Evolutionary conservation across 2,888 invertebrate genomes (phyloP), one percentile per base, ranked within the genome.

Genomic region (Drosophila formosana): DNA sequence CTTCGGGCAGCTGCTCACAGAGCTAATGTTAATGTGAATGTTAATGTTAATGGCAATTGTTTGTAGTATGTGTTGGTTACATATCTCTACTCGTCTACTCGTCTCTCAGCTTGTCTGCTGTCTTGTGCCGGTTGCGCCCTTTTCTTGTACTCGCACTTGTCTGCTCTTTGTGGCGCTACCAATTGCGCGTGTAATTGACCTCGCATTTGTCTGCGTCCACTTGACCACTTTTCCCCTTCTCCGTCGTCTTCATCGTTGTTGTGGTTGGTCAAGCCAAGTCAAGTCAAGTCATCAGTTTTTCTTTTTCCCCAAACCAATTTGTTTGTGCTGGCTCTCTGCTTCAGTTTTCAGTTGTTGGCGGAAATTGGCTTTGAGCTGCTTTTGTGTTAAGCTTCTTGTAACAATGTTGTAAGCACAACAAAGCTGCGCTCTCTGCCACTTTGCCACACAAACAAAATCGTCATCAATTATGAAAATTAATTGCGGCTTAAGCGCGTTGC

Each of bases 101-200:
- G 11, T 61, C 18, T 55, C 45, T 62, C 55, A 26, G 56, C 26
- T 28, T 43, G 34, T 50, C 28, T 61, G 23, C 49, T 18, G 37
- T 43, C n/a, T 37, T 55, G 50, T 11, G 43, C 4, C 34, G 37
- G 18, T 56, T 56, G 65, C 51, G 60, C 79, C 66, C 66, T 79
- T 69, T 67, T 63, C 26, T 57, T 56, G 58, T 50, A 66, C 51
- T 57, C 60, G 37, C 50, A 58, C 52, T 74, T 75, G 75, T 75
- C 50, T 74, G 9, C 39, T 6, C 39, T 41, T 7, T 41, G 39
- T 18, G 39, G 39, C 39, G 78, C 78, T 66, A 78, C 68, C 81
- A 81, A 81, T 69, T 79, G 78, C 68, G 47, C 64, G 49, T 66
- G 63, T 57, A 80, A 75, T 78, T 78, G 75, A 78, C 81, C 81